These are phyloP conservation scores for Drepana arcuata DNA, from an alignment of 1,140 invertebrate genomes.

Conservation along the genomic window DNA sequence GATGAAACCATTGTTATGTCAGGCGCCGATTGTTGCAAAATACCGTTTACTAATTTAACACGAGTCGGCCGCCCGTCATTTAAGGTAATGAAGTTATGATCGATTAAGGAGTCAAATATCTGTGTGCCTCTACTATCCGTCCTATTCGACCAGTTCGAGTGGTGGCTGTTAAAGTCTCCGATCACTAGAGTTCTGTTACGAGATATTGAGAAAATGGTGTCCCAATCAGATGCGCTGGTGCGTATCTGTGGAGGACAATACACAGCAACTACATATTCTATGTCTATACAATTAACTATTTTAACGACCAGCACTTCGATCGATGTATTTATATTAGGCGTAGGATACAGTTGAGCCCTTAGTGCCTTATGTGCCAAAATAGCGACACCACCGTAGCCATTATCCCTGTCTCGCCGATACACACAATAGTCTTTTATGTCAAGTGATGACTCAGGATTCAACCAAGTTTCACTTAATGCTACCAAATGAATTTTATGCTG, in stretches of 20 bases:
- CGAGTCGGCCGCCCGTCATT: not conserved
- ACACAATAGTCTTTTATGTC: constrained; percentile 13
- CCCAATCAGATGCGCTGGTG: not conserved
- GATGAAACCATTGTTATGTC: not conserved
- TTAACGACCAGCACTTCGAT: not conserved
- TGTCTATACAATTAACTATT: not conserved
- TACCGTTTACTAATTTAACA: not conserved
- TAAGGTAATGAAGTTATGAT: not conserved
- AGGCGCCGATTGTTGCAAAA: not conserved
- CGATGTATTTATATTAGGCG: not conserved
- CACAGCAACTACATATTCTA: not conserved
- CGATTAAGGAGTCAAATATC: not conserved
- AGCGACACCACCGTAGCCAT: constrained; percentile 21
- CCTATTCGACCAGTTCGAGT: not conserved
- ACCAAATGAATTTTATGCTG: constrained; percentile 19
- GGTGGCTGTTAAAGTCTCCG: not conserved
- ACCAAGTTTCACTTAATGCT: constrained; percentile 20
- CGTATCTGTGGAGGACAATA: not conserved
- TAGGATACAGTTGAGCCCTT: not conserved
- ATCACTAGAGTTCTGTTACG: not conserved
- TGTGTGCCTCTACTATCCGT: not conserved
- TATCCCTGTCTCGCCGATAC: constrained; percentile 15
- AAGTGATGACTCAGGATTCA: constrained; percentile 7
- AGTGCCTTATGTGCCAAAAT: constrained; percentile 8
- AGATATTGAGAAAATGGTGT: not conserved